Evolutionary conservation across 2,797 vertebrate genomes (phyloP), one percentile per base, ranked within the genome.

Genomic region (Anguilla obscura): DNA sequence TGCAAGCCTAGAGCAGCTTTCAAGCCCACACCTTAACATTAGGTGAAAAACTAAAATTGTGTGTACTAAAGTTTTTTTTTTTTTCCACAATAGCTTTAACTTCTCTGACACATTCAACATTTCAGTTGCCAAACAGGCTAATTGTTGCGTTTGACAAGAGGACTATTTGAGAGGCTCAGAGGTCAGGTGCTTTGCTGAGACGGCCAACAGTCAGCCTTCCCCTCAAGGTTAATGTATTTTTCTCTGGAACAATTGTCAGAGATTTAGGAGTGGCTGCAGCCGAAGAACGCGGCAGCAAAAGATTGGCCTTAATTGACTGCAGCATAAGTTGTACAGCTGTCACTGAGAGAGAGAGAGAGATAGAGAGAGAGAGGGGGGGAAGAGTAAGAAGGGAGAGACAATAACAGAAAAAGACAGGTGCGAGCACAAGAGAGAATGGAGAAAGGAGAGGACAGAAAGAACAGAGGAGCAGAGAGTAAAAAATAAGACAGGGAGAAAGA

Each of bases 1-100:
- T 92, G 91, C 86, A 92, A 91, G 93, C 91, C 82, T 90, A 93
- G 93, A 93, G 91, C 89, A 85, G 92, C 89, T 93, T 92, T 91
- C 88, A 91, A 86, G 74, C 92, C 93, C 88, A 92, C 90, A 86
- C 90, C 63, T 45, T 74, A 36, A 16, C n/a, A 30, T 4, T 33
- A 45, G 36, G 52, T 3, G 71, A 18, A 33, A 85, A 85, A 87
- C 21, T 50, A 90, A 86, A 71, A 66, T 33, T 74, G 71, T 87
- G 90, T 87, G 90, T 91, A 93, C 92, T 94, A 92, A 91, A 91
- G 40, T 90, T 36, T 36, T 36, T 36, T 36, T 36, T 86, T 79
- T 45, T 89, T 94, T 94, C 91, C 90, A 86, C 94, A 94, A 94
- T 83, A 87, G 88, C 90, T 84, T 24, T 7, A 66, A n/a, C 87